Conservation (phyloP, 2,888 invertebrate genomes). For the Eurois occulta region DNA sequence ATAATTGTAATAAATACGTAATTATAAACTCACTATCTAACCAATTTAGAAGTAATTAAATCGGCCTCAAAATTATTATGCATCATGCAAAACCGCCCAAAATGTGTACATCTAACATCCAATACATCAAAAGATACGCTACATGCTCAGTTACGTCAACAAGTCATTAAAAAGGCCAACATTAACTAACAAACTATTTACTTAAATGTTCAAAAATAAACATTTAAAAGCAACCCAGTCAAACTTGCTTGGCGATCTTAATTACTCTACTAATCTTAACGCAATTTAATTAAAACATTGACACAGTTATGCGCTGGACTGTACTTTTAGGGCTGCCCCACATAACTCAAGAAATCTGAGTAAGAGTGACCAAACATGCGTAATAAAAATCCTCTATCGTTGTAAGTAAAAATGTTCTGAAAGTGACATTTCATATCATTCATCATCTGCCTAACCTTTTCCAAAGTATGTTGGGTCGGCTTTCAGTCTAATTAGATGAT, state of each 20-base stretch:
- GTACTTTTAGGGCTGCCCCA: conserved; percentile 72
- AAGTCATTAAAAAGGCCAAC: conserved; percentile 43
- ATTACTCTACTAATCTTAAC: conserved; percentile 69
- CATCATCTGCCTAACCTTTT: neutral
- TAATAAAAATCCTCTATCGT: neutral
- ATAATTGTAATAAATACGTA: neutral
- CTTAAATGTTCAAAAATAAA: conserved; percentile 40
- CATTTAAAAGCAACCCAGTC: conserved; percentile 18
- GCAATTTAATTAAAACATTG: conserved; percentile 80
- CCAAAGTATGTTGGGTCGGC: too few species aligned
- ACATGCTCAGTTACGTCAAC: conserved; percentile 52
- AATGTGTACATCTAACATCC: conserved; percentile 4
- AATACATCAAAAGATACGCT: conserved; percentile 40
- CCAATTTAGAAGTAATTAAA: conserved; percentile 18
- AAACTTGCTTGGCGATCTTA: conserved; percentile 63
- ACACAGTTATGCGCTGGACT: conserved; percentile 77
- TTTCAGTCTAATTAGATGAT: neutral
- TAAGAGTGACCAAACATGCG: neutral
- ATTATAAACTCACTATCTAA: neutral
- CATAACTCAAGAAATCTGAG: conserved; percentile 18
- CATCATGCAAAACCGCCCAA: neutral
- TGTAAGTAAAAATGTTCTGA: neutral
- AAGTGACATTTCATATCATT: neutral
- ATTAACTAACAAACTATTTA: conserved; percentile 42
- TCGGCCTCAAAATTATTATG: conserved; percentile 26